Percentiles rank a stretch among this genome's conserved stretches.
Conservation (phyloP, 1,140 invertebrate genomes). For the Geopemphigus sp. region DNA sequence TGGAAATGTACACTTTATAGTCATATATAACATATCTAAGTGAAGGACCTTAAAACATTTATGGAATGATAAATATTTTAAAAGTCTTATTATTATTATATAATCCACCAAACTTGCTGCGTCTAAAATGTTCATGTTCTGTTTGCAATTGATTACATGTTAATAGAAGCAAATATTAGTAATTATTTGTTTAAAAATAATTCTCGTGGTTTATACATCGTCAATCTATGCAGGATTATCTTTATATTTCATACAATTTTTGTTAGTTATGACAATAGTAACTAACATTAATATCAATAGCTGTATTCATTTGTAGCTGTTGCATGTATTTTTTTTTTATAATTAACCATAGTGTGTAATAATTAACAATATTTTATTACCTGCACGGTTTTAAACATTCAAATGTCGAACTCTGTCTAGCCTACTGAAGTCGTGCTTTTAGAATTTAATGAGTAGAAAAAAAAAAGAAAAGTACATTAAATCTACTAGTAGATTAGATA, state of each 20-base stretch:
- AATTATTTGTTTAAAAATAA: background rate
- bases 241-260: background rate
- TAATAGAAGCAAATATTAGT: background rate
- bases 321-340: constrained; percentile 29
- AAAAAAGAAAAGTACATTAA: constrained; percentile 12
- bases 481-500: constrained; percentile 34
- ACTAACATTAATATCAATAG: background rate
- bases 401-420: constrained; percentile 49
- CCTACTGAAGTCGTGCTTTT: constrained; percentile 48
- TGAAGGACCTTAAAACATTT: too few species aligned
- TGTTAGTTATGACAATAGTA: background rate
- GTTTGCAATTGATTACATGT: background rate
- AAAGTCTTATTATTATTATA: too few species aligned
- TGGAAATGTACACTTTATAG: too few species aligned
- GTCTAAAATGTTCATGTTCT: too few species aligned
- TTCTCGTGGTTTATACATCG: background rate
- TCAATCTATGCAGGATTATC: background rate
- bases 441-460: constrained; percentile 39
- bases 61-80: too few species aligned
- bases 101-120: too few species aligned
- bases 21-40: too few species aligned
- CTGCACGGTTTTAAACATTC: constrained; percentile 48
- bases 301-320: constrained; percentile 8
- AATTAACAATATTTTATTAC: constrained; percentile 22
- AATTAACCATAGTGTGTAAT: constrained; percentile 37